Evolutionary conservation across 2,797 vertebrate species (phyloP).

Genomic region (Acanthiza pusilla): DNA sequence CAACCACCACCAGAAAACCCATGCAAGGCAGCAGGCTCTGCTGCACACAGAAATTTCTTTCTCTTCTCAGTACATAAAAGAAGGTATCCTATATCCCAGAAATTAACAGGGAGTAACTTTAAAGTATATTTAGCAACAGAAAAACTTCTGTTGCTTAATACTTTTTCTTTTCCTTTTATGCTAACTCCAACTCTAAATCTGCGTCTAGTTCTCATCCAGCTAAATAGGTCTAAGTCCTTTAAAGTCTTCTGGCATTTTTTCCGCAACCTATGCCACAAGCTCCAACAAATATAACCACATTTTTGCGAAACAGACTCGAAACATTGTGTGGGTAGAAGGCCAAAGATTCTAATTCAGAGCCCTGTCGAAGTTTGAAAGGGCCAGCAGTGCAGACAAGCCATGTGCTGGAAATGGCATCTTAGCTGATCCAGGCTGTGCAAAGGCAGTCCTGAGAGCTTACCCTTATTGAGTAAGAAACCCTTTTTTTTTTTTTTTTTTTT

Average conservation of each 20-base stretch:
- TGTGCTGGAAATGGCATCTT: not conserved
- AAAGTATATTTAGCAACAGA: not conserved
- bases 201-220: not conserved
- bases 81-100: not conserved
- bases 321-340: not conserved
- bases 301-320: not conserved
- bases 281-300: not conserved
- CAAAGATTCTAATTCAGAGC: not conserved
- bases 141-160: not conserved
- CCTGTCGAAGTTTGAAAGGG: not conserved
- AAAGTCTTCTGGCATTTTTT: not conserved
- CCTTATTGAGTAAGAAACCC: not conserved
- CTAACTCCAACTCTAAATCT: not conserved
- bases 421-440: not conserved
- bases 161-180: not conserved
- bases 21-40: not conserved
- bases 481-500: not conserved
- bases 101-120: not conserved
- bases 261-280: not conserved
- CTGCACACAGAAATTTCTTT: not conserved
- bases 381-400: not conserved
- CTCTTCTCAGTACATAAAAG: not conserved
- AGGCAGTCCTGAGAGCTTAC: not conserved
- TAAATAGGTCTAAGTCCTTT: not conserved
- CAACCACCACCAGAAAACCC: not conserved